Base-by-base conservation (phyloP, 1,140 invertebrate genomes). In the Procambarus virginalis region DNA sequence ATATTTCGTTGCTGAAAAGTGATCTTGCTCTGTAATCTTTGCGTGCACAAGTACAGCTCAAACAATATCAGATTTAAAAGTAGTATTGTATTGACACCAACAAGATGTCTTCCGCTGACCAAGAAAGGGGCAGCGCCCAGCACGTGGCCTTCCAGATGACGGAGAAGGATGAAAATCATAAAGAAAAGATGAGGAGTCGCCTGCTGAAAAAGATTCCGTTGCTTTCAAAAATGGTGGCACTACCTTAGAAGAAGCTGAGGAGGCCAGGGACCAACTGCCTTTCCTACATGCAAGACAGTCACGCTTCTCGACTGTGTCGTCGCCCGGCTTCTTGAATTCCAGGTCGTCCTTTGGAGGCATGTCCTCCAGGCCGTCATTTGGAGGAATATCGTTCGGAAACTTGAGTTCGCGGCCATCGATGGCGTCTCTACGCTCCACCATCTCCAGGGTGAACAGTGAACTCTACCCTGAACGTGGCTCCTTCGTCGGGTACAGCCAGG, bases 401-500 rank as follows among this genome's bases (percentile, higher is more conserved):
- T 9, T 91, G 51, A 68, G 78, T 75, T 92, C 91, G 17, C 55
- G 91, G 68, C 89, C 91, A 34, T 92, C 91, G 9, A 92, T 92
- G 89, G 91, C 76, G n/a, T 92, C 91, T 20, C 85, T 92, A 0
- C 84, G 82, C 4, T 90, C 89, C 12, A 92, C 89, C 14, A 83
- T 92, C 14, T 89, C 89, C 6, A 78, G 89, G 73, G 89, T 92
- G 45, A 91, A 92, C 89, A 84, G 81, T 64, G 91, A 92, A 84
- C 89, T 92, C 17, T 91, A 92, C 73, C 91, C 91, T 14, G 91
- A 92, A 48, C 75, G 90, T 70, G 91, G 89, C 3, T 91, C 89
- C 75, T 91, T 91, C 85, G 82, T 92, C 2, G 91, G 89, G 80
- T 80, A 55, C 55, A 91, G 89, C 89, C 58, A 91, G 89, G 91